Base-by-base conservation (phyloP, 2,113 vertebrate species). In the Syngnathus floridae region DNA sequence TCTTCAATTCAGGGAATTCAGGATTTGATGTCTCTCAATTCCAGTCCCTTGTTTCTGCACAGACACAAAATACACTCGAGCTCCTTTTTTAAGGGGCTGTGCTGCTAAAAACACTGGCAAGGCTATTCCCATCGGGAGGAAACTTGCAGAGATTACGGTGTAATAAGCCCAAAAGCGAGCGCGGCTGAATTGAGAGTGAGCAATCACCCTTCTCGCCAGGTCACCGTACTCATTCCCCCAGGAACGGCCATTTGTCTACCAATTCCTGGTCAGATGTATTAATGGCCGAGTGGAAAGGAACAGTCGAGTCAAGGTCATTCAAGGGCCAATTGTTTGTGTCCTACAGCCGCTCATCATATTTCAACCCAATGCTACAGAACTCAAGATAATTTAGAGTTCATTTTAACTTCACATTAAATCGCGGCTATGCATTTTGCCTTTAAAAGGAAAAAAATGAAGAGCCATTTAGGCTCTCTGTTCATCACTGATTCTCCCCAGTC, bases 71-170 rank as follows among this genome's bases (percentile, higher is more conserved):
- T 26, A 38, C 21, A 37, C 54, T 31, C 60, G 46, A 19, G 37
- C 59, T 67, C 65, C 54, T 61, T 26, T 54, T 63, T 67, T 72
- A 43, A 45, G 41, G 52, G 45, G 58, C 43, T 61, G 40, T 66
- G 73, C 48, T 63, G 69, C 71, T 76, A 69, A 81, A 78, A 84
- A 73, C 69, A 82, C 78, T 77, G 71, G 76, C 78, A 22, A 73
- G 73, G 82, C 81, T 83, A 48, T 79, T 85, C 84, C 80, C 77
- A 72, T 61, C 65, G 61, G 83, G 72, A 66, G 71, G 68, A 68
- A 74, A 77, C 71, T 85, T 79, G 51, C 73, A 58, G 77, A 86
- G 82, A 89, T 88, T 87, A 84, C 81, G 68, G 87, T 73, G 84
- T 80, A 80, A 85, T 84, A 81, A 78, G 75, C 77, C 79, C 79